These are phyloP conservation scores for Bucorvus abyssinicus DNA, from an alignment of 2,797 vertebrate genomes.

Conservation along the genomic window DNA sequence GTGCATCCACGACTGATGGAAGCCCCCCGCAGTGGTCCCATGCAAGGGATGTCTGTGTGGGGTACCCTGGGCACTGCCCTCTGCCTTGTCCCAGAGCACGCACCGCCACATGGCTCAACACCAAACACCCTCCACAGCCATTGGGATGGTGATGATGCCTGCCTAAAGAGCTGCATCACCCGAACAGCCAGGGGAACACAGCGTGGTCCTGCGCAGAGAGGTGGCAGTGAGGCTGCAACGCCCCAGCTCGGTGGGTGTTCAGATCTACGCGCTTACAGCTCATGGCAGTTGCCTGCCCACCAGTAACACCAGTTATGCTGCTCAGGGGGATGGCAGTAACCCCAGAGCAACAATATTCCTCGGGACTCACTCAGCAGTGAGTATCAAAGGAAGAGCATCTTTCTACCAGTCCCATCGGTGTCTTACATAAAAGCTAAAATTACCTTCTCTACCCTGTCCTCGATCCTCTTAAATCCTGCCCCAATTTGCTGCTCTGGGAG, in stretches of 20 bases:
- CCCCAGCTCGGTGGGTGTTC: rapidly evolving
- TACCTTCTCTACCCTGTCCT: neutral
- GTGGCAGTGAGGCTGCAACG: neutral
- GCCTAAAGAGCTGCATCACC: neutral
- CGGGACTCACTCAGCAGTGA: neutral
- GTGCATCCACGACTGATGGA: neutral
- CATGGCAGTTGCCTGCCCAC: neutral
- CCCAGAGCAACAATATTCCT: neutral
- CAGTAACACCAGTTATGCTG: neutral
- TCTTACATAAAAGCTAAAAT: neutral
- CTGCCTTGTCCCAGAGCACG: neutral
- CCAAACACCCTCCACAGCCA: neutral
- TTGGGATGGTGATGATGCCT: neutral
- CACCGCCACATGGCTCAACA: neutral
- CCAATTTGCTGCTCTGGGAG: neutral
- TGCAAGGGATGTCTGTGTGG: rapidly evolving
- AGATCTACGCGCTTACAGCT: neutral
- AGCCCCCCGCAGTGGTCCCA: neutral
- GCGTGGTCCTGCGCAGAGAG: neutral
- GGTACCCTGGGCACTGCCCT: neutral
- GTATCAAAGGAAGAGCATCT: neutral
- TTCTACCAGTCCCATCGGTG: neutral
- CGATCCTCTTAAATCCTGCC: neutral
- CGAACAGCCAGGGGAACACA: rapidly evolving
- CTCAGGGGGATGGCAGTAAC: neutral